A percentile compares a stretch with the other conserved stretches of the same genome.
These are phyloP conservation scores for Leptopilina clavipes DNA, from an alignment of 1,140 invertebrate species.

Conservation along the genomic window DNA sequence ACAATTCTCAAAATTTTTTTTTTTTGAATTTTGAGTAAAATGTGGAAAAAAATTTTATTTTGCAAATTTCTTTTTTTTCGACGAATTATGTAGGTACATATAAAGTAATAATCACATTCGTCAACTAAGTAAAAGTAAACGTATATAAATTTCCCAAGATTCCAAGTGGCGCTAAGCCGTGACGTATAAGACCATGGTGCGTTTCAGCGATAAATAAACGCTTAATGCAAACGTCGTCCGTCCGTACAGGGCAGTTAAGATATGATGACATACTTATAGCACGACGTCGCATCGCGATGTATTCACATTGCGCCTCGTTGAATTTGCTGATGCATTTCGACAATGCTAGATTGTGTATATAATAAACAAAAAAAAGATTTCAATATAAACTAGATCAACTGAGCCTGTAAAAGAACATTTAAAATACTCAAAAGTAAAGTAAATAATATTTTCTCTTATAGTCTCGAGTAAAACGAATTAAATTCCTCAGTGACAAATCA, in stretches of 20 bases:
- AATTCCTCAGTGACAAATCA: conserved; percentile 4
- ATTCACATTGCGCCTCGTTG: conserved; percentile 30
- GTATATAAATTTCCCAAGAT: conserved; percentile 31
- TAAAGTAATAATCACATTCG: conserved; percentile 9
- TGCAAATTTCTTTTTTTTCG: not conserved
- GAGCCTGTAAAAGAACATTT: too few relatives aligned
- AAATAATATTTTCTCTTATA: too few relatives aligned
- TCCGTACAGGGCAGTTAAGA: conserved; percentile 42
- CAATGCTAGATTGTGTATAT: not conserved
- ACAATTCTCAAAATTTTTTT: not conserved
- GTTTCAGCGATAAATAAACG: conserved; percentile 51
- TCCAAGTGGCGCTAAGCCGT: conserved; percentile 30
- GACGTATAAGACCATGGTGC: conserved; percentile 25
- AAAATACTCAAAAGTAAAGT: too few relatives aligned
- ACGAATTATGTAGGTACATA: not conserved
- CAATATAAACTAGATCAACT: too few relatives aligned
- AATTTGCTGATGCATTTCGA: conserved; percentile 6
- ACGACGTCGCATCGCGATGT: conserved; percentile 4
- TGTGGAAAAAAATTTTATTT: too few relatives aligned
- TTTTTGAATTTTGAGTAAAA: not conserved
- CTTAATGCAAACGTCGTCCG: conserved; percentile 49
- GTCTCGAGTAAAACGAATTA: too few relatives aligned
- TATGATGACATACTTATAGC: conserved; percentile 41
- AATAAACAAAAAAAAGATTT: too few relatives aligned
- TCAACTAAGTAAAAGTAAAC: conserved; percentile 17